These are phyloP conservation scores for Coremacera marginata DNA, from an alignment of 2,888 invertebrate species.

Conservation along the genomic window DNA sequence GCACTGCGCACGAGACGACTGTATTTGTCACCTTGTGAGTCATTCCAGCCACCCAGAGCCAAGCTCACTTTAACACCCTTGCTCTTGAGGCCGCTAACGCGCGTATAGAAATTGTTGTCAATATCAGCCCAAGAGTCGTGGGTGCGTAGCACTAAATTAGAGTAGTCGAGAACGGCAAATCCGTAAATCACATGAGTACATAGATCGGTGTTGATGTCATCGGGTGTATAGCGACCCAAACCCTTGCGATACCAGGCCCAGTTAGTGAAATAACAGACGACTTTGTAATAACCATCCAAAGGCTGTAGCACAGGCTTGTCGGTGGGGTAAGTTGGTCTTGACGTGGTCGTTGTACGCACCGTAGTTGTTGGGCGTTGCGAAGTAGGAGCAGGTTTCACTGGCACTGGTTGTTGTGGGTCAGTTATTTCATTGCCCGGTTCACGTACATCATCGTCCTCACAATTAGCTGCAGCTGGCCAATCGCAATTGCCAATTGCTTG, in stretches of 20 bases:
- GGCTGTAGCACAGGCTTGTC: constrained; percentile 68
- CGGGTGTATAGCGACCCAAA: constrained; percentile 84
- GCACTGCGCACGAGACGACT: constrained; percentile 85
- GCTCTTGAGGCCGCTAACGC: constrained; percentile 82
- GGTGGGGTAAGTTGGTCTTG: constrained; percentile 61
- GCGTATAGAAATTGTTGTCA: constrained; percentile 88
- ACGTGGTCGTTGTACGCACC: constrained; percentile 61
- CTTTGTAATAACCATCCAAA: constrained; percentile 79
- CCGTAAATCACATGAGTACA: constrained; percentile 95
- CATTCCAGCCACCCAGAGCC: constrained; percentile 96
- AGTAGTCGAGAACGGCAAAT: constrained; percentile 90
- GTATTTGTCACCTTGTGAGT: constrained; percentile 91
- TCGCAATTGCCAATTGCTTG: constrained; percentile 77
- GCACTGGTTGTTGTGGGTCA: constrained; percentile 41
- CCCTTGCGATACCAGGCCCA: constrained; percentile 94
- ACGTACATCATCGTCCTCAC: constrained; percentile 61
- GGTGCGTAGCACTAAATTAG: constrained; percentile 81
- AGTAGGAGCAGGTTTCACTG: constrained; percentile 49
- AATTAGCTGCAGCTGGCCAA: constrained; percentile 78
- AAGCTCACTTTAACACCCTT: constrained; percentile 87
- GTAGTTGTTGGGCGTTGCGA: constrained; percentile 54
- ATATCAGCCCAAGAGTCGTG: constrained; percentile 93
- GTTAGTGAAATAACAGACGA: constrained; percentile 93
- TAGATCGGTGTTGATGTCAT: constrained; percentile 86
- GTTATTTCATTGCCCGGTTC: constrained; percentile 39